Evolutionary conservation across 2,113 vertebrate species (phyloP).

Genomic region (Rafetus swinhoei): DNA sequence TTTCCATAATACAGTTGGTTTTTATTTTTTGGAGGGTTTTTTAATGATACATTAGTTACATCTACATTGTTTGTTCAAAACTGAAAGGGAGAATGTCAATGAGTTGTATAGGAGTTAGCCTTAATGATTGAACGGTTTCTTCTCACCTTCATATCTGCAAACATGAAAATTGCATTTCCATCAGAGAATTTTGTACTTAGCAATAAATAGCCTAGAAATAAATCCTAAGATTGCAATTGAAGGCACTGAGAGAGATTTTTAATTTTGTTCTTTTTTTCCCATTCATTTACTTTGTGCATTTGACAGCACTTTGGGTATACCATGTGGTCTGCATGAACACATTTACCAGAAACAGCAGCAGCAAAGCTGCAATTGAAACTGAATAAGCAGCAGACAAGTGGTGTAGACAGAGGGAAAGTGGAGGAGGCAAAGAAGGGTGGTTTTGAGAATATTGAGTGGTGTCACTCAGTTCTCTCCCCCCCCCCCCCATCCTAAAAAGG

Average conservation of each 20-base stretch:
- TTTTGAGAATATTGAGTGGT: not conserved
- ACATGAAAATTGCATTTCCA: not conserved
- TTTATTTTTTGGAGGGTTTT: conserved; percentile 37
- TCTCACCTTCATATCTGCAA: not conserved
- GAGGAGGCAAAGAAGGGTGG: not conserved
- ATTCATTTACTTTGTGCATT: not conserved
- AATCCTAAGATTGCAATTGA: not conserved
- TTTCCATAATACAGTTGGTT: conserved; percentile 32
- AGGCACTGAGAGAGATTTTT: not conserved
- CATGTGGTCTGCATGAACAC: not conserved
- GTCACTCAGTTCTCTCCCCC: not conserved
- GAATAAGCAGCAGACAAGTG: not conserved
- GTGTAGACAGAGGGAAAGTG: not conserved
- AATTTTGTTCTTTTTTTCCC: not conserved
- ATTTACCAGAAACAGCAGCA: not conserved
- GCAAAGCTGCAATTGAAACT: not conserved
- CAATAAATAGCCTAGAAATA: not conserved
- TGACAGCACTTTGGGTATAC: not conserved
- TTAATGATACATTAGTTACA: conserved; percentile 49
- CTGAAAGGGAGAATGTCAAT: conserved; percentile 23
- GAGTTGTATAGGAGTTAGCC: not conserved
- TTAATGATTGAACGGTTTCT: not conserved
- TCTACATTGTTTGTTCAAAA: not conserved
- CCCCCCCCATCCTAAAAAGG: not conserved
- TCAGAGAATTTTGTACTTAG: not conserved